phyloP scores from a whole-genome alignment of 1,140 invertebrate genomes.

The Chelonus insularis region DNA sequence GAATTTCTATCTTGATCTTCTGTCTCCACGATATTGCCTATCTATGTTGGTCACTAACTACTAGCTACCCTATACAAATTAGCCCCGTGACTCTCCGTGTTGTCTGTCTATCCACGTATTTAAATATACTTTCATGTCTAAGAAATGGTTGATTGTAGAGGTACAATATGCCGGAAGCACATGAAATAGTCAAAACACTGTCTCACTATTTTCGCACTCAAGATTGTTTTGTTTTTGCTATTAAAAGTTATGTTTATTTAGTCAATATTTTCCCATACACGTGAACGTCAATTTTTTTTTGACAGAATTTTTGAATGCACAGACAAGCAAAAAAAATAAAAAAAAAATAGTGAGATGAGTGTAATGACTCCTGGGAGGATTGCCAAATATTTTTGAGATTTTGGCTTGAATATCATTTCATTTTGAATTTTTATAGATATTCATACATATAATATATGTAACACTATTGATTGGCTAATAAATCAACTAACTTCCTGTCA shows the following conservation, averaged over 20 bases:
- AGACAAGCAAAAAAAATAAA: background rate
- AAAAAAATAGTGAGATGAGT: conserved; percentile 22
- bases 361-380: conserved; percentile 36
- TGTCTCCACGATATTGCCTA: conserved; percentile 10
- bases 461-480: no score
- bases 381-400: conserved; percentile 31
- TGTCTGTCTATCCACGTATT: background rate
- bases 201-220: background rate
- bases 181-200: conserved; percentile 14
- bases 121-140: background rate
- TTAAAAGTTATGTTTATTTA: background rate
- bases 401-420: no score
- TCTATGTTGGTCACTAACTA: conserved; percentile 9
- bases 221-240: background rate
- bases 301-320: no score
- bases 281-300: no score
- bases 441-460: no score
- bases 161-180: conserved; percentile 5
- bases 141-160: background rate
- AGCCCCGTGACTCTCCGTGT: background rate
- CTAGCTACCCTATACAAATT: no score
- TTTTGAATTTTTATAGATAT: no score
- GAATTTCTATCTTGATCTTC: conserved; percentile 29
- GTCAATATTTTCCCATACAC: background rate
- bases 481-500: no score